Conservation (phyloP, 2,797 vertebrate species). For the Pogonophryne albipinna region DNA sequence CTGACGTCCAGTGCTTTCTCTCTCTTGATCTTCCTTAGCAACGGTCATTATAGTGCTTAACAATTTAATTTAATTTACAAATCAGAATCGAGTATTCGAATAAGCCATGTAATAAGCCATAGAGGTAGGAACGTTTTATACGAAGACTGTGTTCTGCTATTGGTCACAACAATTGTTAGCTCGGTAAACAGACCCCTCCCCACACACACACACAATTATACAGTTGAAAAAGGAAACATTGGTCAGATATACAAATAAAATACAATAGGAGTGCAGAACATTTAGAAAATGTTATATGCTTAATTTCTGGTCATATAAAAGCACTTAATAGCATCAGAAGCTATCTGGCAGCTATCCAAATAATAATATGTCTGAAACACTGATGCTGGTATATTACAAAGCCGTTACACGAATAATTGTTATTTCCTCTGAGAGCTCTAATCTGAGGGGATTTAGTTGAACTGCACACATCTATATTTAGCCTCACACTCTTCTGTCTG, state of each 20-base stretch:
- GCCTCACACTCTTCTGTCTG: background rate
- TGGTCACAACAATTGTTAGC: no score
- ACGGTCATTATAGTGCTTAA: no score
- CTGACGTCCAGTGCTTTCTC: no score
- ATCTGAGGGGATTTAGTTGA: background rate
- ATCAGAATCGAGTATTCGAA: no score
- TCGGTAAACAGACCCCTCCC: no score
- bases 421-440: background rate
- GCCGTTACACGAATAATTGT: background rate
- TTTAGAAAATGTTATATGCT: background rate
- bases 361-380: background rate
- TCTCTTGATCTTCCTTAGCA: no score
- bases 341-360: background rate
- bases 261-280: background rate
- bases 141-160: no score
- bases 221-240: background rate
- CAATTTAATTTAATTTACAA: no score
- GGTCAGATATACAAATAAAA: background rate
- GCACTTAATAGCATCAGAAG: background rate
- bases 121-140: no score
- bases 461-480: constrained; percentile 2
- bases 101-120: no score
- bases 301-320: background rate
- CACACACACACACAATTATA: no score
- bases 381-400: background rate